phyloP scores from a whole-genome alignment of 2,888 invertebrate species.

The Cerastis leucographa region DNA sequence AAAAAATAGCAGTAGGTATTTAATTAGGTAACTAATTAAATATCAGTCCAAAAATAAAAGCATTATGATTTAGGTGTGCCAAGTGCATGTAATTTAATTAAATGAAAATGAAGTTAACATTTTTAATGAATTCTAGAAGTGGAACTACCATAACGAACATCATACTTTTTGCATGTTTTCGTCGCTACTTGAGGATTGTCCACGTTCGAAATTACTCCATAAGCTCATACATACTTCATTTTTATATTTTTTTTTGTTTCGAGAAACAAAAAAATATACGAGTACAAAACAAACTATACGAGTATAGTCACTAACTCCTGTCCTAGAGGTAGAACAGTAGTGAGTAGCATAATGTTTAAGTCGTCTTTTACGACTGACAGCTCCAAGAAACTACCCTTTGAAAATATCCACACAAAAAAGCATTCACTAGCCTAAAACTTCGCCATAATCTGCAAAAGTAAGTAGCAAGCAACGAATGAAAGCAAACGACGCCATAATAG shows the following conservation, averaged over 20 bases:
- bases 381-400: background rate
- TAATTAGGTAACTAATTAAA: background rate
- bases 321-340: background rate
- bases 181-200: background rate
- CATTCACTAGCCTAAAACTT: slow-evolving; percentile 20
- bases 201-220: background rate
- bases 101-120: background rate
- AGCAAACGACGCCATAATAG: slow-evolving; percentile 43
- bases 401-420: background rate
- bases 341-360: background rate
- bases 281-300: no score
- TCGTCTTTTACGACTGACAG: background rate
- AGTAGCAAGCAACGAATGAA: slow-evolving; percentile 37
- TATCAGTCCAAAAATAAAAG: no score
- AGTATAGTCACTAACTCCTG: background rate
- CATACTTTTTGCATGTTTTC: background rate
- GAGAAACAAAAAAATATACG: no score
- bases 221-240: background rate
- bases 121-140: background rate
- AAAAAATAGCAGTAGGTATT: background rate
- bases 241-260: background rate
- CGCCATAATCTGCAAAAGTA: slow-evolving; percentile 29
- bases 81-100: background rate
- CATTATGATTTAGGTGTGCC: background rate
- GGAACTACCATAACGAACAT: accelerated